Evolutionary conservation across 2,113 vertebrate species (phyloP), one percentile per base, ranked within the genome.

Genomic region (Centrocercus urophasianus): DNA sequence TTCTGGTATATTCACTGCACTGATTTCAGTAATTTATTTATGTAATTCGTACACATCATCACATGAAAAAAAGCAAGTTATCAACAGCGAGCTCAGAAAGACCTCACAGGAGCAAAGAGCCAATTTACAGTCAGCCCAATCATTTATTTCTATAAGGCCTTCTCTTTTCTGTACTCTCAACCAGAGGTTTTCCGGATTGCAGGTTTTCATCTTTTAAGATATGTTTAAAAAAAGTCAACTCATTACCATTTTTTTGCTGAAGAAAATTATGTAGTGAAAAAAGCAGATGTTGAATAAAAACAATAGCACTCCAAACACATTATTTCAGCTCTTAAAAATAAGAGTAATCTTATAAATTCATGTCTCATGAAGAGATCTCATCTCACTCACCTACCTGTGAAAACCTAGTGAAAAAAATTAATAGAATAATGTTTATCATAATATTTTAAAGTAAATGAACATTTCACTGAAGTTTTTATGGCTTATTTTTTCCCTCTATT

Each of bases 341-440:
- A 54, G 30, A 83, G 27, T 34, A 80, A 45, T 83, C 86, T 90
- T 77, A 77, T 86, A 89, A 94, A 86, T 90, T 86, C 48, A 59
- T 88, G 43, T 81, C 40, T 34, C 81, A 54, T 57, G 61, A 93
- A 72, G 43, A 69, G 34, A 89, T 57, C 40, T 88, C 63, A 72
- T 84, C 32, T 75, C 61, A 80, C 72, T 83, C 56, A 64, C 54
- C 73, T 77, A 19, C 38, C 43, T 81, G 38, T 64, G 83, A 78
- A 91, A 94, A 81, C 3, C 11, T 34, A 48, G 30, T 36, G 47
- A 72, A 45, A 78, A 64, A 83, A 86, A 75, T 90, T 88, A 91
- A 78, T 75, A 72, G 69, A 91, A 82, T 69, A 75, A 64, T 86
- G 50, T 89, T 93, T 93, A 94, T 78, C 74, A 36, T 28, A 91